These are phyloP conservation scores for Micrastur ruficollis DNA, from an alignment of 2,797 vertebrate species.

Conservation along the genomic window DNA sequence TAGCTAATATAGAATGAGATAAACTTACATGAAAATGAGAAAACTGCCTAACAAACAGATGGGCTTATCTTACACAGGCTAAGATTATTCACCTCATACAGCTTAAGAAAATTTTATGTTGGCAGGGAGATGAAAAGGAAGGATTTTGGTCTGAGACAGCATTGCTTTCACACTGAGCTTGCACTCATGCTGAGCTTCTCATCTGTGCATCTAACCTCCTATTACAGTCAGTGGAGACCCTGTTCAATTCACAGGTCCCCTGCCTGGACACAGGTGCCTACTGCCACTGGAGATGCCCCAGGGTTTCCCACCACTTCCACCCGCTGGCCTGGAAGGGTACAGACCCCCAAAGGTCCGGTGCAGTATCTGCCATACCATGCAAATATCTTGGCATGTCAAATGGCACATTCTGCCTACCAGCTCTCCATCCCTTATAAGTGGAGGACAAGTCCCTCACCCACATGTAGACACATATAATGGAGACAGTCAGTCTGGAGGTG, in stretches of 20 bases:
- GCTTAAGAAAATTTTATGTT: background rate
- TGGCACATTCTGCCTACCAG: background rate
- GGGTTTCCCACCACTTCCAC: background rate
- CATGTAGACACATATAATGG: background rate
- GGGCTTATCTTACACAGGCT: background rate
- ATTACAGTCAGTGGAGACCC: background rate
- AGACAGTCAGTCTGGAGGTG: background rate
- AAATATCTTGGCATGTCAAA: background rate
- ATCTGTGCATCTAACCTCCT: background rate
- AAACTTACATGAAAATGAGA: background rate
- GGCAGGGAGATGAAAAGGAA: background rate
- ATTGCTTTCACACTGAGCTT: background rate
- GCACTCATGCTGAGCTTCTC: background rate
- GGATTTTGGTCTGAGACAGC: background rate
- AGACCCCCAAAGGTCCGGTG: background rate
- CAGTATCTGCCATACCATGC: background rate
- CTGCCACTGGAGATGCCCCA: background rate
- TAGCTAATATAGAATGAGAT: background rate
- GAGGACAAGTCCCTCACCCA: background rate
- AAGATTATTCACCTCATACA: background rate
- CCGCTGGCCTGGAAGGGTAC: background rate
- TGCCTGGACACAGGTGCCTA: background rate
- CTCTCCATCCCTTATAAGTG: rapidly evolving
- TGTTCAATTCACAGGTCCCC: background rate
- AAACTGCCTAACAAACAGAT: background rate